A percentile compares a stretch with the other conserved stretches of the same genome.
phyloP scores from a whole-genome alignment of 2,888 invertebrate genomes.

The Cephus nigrinus region DNA sequence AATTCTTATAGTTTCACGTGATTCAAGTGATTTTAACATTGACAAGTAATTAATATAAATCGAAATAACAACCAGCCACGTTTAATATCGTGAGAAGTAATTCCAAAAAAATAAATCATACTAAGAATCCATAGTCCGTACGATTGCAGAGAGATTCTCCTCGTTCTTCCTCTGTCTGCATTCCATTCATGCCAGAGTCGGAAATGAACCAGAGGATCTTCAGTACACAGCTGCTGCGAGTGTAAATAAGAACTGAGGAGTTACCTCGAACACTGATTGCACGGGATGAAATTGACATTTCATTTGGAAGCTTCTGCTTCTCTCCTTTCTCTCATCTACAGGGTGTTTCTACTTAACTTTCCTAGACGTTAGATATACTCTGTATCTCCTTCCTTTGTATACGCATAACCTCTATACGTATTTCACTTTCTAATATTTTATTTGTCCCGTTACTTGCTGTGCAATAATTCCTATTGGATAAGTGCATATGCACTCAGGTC shows the following conservation, averaged over 20 bases:
- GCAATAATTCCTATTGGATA: too few species aligned
- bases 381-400: background rate
- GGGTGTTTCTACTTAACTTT: background rate
- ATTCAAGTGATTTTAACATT: background rate
- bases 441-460: too few species aligned
- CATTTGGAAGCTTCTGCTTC: conserved; percentile 39
- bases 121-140: background rate
- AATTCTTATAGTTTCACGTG: background rate
- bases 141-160: too few species aligned
- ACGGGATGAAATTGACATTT: conserved; percentile 41
- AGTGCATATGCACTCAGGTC: too few species aligned
- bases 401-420: background rate
- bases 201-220: background rate
- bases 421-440: too few species aligned
- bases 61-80: background rate
- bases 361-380: background rate
- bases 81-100: background rate
- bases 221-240: background rate
- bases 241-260: background rate
- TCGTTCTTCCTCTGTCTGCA: background rate
- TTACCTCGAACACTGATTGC: conserved; percentile 30
- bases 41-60: background rate
- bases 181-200: background rate
- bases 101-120: background rate
- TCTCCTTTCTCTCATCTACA: background rate